phyloP scores from a whole-genome alignment of 2,113 vertebrate genomes.

The Pteronura brasiliensis region DNA sequence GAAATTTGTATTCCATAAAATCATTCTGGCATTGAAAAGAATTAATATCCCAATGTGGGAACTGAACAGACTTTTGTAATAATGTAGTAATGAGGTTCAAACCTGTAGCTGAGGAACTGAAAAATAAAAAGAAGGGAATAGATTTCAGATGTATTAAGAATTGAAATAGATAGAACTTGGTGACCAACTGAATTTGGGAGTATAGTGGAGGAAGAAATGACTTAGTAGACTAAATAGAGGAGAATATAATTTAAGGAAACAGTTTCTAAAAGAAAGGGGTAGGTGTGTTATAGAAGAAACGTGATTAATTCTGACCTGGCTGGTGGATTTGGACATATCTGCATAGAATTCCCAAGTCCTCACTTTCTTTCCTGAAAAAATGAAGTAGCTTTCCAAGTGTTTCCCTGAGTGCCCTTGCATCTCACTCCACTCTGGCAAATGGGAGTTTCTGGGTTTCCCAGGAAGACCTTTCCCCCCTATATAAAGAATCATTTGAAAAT shows the following conservation, averaged over 20 bases:
- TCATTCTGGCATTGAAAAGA: not conserved
- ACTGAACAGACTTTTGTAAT: not conserved
- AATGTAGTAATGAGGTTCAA: not conserved
- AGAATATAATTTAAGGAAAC: not conserved
- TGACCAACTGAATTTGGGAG: not conserved
- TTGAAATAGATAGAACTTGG: not conserved
- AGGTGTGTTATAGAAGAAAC: not conserved
- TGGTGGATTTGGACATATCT: not conserved
- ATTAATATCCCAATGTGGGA: not conserved
- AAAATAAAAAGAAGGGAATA: not conserved
- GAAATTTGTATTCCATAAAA: not conserved
- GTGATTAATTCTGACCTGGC: not conserved
- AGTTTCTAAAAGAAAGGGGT: not conserved
- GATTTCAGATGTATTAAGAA: not conserved
- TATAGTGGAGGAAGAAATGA: not conserved
- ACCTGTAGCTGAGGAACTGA: not conserved
- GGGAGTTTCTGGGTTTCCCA: not conserved
- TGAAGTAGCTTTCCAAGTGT: not conserved
- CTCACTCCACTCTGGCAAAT: not conserved
- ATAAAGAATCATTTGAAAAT: not conserved
- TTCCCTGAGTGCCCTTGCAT: not conserved
- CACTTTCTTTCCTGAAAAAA: not conserved
- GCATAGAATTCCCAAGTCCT: not conserved
- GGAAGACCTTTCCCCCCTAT: not conserved
- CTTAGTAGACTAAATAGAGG: not conserved